Evolutionary conservation across 2,113 vertebrate genomes (phyloP).

Genomic region (Atractosteus spatula): DNA sequence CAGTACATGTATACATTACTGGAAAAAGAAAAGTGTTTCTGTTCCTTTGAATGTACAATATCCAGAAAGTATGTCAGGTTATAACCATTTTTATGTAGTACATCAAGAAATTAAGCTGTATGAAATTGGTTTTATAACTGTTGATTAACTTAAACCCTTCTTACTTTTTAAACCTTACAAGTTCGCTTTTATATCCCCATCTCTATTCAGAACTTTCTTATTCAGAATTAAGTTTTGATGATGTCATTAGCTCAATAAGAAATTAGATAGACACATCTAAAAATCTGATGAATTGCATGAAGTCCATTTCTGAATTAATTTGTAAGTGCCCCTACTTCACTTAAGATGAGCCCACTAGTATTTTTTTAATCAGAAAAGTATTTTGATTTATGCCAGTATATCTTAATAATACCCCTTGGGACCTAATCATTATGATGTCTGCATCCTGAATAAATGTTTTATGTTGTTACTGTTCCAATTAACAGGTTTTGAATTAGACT

Average conservation of each 20-base stretch:
- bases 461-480: conserved; percentile 18
- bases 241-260: too few relatives aligned
- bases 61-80: too few relatives aligned
- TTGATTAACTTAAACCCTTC: background rate
- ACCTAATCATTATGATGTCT: background rate
- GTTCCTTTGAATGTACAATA: too few relatives aligned
- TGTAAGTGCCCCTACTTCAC: background rate
- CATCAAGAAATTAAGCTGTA: too few relatives aligned
- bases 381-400: conserved; percentile 9
- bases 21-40: too few relatives aligned
- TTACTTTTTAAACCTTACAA: background rate
- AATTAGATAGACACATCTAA: background rate
- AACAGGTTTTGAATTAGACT: conserved; percentile 21
- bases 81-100: too few relatives aligned
- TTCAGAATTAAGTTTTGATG: too few relatives aligned
- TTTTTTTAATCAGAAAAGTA: background rate
- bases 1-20: too few relatives aligned
- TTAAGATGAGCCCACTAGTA: conserved; percentile 15
- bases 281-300: background rate
- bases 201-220: too few relatives aligned
- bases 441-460: conserved; percentile 23
- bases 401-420: conserved; percentile 8
- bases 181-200: background rate
- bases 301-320: background rate
- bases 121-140: background rate